Base-by-base conservation (phyloP, 1,140 invertebrate genomes). In the Propsilocerus akamusi region DNA sequence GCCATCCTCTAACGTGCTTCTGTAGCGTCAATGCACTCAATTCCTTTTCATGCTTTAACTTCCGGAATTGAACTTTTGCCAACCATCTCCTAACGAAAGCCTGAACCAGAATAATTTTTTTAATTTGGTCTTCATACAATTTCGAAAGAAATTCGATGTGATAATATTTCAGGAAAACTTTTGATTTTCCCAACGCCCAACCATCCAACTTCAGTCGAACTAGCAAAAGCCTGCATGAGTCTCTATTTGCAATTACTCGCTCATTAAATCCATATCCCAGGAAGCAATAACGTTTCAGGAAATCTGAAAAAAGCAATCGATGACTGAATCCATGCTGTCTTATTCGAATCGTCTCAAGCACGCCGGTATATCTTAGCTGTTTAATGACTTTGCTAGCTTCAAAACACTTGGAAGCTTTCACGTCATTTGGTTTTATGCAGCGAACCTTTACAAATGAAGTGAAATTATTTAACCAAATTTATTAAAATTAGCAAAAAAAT, bases 91-190 rank as follows among this genome's bases (percentile, higher is more conserved):
- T 68, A 0, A 80, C 69, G 53, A 73, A 78, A 0, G 82, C 69
- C 66, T 88, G 85, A 0, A 84, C 75, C 51, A 78, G 61, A 1
- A 85, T 68, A 22, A 88, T 76, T 56, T 78, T 81, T 46, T 72
- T 71, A 52, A 81, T 72, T 60, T 80, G 72, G 52, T 82, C 75
- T 60, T 88, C 83, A 61, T 85, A 87, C 56, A 81, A 68, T 59
- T 83, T 80, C 0, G 83, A 76, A 1, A 91, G 65, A 53, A 83
- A 79, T 65, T 90, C 85, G 1, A 87, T 75, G 57, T 89, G 85
- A 58, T 88, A 89, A 61, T 89, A 89, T 58, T 88, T 88, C 0
- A 91, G 68, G 60, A 91, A 91, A 4, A 90, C 83, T 76, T 87
- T 89, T 0, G 82, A 81, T 58, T 82, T 83, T 20, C 85, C 85